phyloP scores from a whole-genome alignment of 2,888 invertebrate species.

The Cerastis leucographa region DNA sequence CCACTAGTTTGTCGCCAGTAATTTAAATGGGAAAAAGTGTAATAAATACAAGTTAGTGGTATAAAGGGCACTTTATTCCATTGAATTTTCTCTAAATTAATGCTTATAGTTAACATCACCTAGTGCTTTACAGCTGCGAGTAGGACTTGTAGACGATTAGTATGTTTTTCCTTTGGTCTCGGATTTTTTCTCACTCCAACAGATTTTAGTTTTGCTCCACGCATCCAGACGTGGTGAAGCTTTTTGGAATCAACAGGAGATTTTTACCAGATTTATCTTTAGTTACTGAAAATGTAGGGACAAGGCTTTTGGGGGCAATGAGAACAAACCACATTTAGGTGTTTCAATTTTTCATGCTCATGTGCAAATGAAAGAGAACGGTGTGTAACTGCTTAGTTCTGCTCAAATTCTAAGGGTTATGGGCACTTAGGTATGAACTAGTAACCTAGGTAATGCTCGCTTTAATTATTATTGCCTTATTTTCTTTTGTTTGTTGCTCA shows the following conservation, averaged over 20 bases:
- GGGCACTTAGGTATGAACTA: slow-evolving; percentile 29
- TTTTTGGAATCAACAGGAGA: not conserved
- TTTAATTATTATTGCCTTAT: slow-evolving; percentile 8
- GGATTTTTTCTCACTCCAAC: not conserved
- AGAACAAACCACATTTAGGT: slow-evolving; percentile 14
- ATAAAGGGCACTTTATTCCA: not conserved
- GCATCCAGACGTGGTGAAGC: not conserved
- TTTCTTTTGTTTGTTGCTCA: not conserved
- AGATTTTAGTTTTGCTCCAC: not conserved
- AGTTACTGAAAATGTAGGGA: not conserved
- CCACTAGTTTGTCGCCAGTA: not conserved
- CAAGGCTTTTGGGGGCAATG: not conserved
- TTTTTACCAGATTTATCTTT: not conserved
- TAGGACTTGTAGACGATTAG: not conserved
- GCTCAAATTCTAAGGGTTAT: slow-evolving; percentile 38
- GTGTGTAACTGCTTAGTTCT: slow-evolving; percentile 44
- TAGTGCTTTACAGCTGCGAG: not conserved
- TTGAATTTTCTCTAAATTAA: not conserved
- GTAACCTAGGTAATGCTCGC: slow-evolving; percentile 38
- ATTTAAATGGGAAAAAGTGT: not conserved
- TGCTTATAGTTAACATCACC: not conserved
- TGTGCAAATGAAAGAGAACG: slow-evolving; percentile 55
- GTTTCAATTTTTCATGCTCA: slow-evolving; percentile 61
- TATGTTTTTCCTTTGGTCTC: not conserved
- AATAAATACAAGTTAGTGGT: not conserved